A percentile compares a stretch with the other conserved stretches of the same genome.
Evolutionary conservation across 2,888 invertebrate species (phyloP).

Genomic region (Lepidocyrtinus sp.): DNA sequence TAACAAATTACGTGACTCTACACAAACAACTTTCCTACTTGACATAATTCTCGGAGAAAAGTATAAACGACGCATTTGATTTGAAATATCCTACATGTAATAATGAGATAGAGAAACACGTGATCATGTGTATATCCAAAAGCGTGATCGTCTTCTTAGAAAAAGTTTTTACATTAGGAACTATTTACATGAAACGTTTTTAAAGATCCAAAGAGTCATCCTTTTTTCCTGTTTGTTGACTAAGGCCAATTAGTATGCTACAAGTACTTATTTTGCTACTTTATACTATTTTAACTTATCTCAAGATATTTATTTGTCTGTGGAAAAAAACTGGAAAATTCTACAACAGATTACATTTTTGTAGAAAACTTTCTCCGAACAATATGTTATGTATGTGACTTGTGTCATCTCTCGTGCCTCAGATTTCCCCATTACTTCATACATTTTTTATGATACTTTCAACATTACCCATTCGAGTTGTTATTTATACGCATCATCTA

Average conservation of each 20-base stretch:
- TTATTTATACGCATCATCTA: no score
- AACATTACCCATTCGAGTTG: no score
- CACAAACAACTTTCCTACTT: background rate
- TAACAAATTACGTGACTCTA: no score
- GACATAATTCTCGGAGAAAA: background rate
- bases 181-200: no score
- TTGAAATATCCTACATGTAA: background rate
- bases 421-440: background rate
- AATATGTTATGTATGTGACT: background rate
- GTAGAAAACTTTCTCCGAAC: background rate
- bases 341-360: background rate
- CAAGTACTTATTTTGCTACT: background rate
- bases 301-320: no score
- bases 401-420: background rate
- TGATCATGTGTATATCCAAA: constrained; percentile 31
- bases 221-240: background rate
- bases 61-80: background rate
- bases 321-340: no score
- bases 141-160: constrained; percentile 27
- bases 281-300: background rate
- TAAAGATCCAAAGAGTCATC: background rate
- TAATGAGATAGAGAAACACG: constrained; percentile 38
- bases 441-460: background rate
- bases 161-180: background rate
- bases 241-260: background rate